Percentiles rank a stretch among this genome's conserved stretches.
These are phyloP conservation scores for Gallinago solitaria DNA, from an alignment of 2,797 vertebrate species.

Conservation along the genomic window DNA sequence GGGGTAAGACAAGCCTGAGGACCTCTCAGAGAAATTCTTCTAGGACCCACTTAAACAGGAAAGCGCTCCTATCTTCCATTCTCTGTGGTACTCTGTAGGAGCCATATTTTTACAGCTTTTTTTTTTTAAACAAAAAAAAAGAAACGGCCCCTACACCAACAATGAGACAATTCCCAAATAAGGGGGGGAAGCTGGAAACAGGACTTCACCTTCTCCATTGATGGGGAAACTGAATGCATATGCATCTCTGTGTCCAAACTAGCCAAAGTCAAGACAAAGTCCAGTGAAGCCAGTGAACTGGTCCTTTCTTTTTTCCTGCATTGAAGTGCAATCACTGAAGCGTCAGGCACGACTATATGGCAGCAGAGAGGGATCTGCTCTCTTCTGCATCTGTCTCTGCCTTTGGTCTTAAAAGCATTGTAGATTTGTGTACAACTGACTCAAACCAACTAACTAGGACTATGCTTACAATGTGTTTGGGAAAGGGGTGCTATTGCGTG, in stretches of 20 bases:
- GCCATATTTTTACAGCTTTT: background rate
- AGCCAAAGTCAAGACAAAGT: background rate
- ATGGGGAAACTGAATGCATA: rapidly evolving
- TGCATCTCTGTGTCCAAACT: background rate
- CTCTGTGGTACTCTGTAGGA: background rate
- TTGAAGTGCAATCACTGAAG: background rate
- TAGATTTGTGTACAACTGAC: background rate
- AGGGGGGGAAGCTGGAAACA: background rate
- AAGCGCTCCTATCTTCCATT: background rate
- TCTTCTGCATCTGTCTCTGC: background rate
- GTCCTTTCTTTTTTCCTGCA: background rate
- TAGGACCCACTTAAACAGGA: background rate
- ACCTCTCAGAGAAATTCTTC: background rate
- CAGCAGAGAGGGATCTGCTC: background rate
- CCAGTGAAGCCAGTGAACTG: background rate
- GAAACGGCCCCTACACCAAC: background rate
- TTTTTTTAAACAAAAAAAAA: background rate
- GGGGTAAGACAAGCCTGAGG: background rate
- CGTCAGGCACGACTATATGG: background rate
- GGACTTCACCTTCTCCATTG: background rate
- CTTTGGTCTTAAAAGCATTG: background rate
- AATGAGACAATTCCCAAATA: background rate
- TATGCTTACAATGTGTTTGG: background rate
- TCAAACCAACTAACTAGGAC: background rate
- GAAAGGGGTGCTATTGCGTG: background rate